Base-by-base conservation (phyloP, 2,888 invertebrate species). In the Sarcophaga carnaria region DNA sequence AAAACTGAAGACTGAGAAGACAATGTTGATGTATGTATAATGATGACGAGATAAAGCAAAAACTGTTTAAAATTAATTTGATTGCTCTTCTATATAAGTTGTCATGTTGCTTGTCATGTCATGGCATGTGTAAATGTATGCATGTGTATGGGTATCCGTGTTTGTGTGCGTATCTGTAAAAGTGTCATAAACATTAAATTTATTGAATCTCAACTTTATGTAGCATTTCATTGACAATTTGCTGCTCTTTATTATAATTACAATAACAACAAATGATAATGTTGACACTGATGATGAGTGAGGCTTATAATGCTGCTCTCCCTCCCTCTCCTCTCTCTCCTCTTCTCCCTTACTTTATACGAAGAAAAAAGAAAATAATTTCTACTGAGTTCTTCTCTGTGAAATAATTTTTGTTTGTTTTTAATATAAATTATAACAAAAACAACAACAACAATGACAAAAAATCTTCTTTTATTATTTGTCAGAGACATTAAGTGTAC, bases 161-260 rank as follows among this genome's bases (percentile, higher is more conserved):
- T 6, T 5, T 8, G 37, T 66, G 45, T 66, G 45, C 14, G 45
- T 47, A 25, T 69, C 20, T 62, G 20, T 76, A 64, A 2, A 27
- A 71, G 25, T 82, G 60, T 47, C 76, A 77, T 20, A 64, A 66
- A 77, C 45, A 78, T 83, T 79, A 63, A 76, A 69, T 80, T 76
- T 60, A 80, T 84, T 80, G 70, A 84, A 75, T 75, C 63, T 84
- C 74, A 69, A 83, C 83, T 83, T 80, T 66, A 80, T 80, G 75
- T 75, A 75, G 22, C 83, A 80, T 64, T 79, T 69, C 45, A 83
- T 64, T 83, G 70, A 84, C 74, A 69, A 84, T 80, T 70, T 77
- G 47, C 60, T 64, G 25, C 70, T 80, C 60, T 49, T 66, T 60
- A 81, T 77, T 71, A 77, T 49, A 45, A 80, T 64, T 54, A 54